Base-by-base conservation (phyloP, 1,140 invertebrate species). In the Thaumatotibia leucotreta region DNA sequence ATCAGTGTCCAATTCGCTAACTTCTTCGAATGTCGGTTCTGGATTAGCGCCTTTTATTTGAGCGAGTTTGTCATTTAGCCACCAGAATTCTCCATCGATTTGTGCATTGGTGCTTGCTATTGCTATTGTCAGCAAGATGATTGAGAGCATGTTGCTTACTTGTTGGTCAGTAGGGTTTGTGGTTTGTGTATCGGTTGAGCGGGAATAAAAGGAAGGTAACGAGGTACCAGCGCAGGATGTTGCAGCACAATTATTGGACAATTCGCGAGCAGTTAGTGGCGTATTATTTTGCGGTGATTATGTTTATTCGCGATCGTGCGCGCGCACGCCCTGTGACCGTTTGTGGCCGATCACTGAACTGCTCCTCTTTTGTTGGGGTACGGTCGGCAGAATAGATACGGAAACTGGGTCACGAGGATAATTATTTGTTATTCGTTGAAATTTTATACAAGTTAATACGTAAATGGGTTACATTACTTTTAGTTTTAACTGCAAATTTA, bases 31-130 rank as follows among this genome's bases (percentile, higher is more conserved):
- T 68, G 65, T 72, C 8, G 72, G 70, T 1, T 79, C 69, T 10
- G 80, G 70, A 35, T 76, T 67, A 4, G 70, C 61, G 11, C 79
- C 68, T 58, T 77, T 69, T 23, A 84, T 65, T 45, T 83, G 70
- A 8, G 76, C 65, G 10, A 88, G 58, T 54, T 87, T 81, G 61
- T 80, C 72, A 58, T 87, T 76, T 9, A 89, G 63, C 88, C 88
- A 89, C 88, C 88, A 90, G 73, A 90, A 90, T 71, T 84, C 82
- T 14, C 88, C 88, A 67, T 86, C 80, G 23, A 88, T 64, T 72
- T 91, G 88, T 32, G 78, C 67, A 14, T 29, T 17, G 2, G 17
- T 58, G 17, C 23, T 23, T 20, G 0, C 14, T 22, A 6, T 63
- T 22, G 24, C 52, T 62, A 62, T 11, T 33, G 33, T 11, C 9